phyloP scores from a whole-genome alignment of 1,140 invertebrate species.

The Gryllus bimaculatus region DNA sequence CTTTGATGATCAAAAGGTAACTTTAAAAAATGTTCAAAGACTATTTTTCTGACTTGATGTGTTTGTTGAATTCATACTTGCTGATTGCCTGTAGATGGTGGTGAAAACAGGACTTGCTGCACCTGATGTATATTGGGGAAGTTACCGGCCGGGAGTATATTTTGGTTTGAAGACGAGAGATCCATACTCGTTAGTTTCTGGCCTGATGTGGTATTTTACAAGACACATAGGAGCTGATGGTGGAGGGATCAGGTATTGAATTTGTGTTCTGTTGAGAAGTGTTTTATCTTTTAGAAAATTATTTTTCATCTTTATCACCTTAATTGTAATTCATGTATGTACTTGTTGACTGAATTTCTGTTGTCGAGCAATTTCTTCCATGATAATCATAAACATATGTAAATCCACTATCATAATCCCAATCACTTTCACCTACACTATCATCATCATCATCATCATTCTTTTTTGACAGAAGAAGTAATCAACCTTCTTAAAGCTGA shows the following conservation, averaged over 20 bases:
- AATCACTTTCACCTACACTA: too few relatives aligned
- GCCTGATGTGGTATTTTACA: slow-evolving; percentile 94
- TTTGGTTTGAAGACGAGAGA: slow-evolving; percentile 85
- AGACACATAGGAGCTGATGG: slow-evolving; percentile 51
- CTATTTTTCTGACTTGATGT: not conserved
- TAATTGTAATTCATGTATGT: too few relatives aligned
- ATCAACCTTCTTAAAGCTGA: too few relatives aligned
- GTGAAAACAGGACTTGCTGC: slow-evolving; percentile 54
- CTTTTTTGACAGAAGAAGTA: too few relatives aligned
- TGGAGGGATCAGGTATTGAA: slow-evolving; percentile 52
- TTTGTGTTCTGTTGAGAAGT: not conserved
- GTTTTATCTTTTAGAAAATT: too few relatives aligned
- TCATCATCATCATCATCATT: too few relatives aligned
- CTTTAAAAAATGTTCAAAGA: not conserved
- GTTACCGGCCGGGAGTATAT: slow-evolving; percentile 79
- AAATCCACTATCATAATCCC: too few relatives aligned
- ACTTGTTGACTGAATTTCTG: too few relatives aligned
- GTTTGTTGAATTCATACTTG: not conserved
- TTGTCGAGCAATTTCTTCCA: too few relatives aligned
- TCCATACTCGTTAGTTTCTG: slow-evolving; percentile 77
- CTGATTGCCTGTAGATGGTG: slow-evolving; percentile 45
- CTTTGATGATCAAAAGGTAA: slow-evolving; percentile 62
- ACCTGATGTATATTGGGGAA: slow-evolving; percentile 84
- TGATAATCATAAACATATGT: too few relatives aligned
- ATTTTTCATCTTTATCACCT: too few relatives aligned